Evolutionary conservation across 2,888 invertebrate genomes (phyloP).

Genomic region (Pteria penguin): DNA sequence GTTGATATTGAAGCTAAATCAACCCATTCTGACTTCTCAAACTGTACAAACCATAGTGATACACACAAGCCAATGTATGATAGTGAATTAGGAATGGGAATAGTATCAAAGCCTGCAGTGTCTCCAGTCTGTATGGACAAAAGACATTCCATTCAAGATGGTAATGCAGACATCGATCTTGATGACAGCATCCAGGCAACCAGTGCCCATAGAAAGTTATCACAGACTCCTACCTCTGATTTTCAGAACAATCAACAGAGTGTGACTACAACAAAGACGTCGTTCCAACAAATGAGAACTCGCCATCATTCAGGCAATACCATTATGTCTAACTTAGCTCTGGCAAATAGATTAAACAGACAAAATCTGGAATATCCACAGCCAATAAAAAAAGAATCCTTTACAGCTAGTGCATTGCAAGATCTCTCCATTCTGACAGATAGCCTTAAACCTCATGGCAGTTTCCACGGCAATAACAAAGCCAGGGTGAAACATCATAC

Average conservation of each 20-base stretch:
- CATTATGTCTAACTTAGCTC: background rate
- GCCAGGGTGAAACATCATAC: constrained; percentile 4
- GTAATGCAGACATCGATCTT: constrained; percentile 40
- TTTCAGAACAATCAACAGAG: background rate
- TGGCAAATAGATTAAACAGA: background rate
- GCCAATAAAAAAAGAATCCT: constrained; percentile 6
- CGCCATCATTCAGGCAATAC: constrained; percentile 16
- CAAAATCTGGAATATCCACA: background rate
- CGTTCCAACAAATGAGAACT: constrained; percentile 14
- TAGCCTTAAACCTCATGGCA: constrained; percentile 16
- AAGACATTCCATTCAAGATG: constrained; percentile 15
- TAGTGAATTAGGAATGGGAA: background rate
- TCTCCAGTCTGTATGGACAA: constrained; percentile 28
- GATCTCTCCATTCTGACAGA: constrained; percentile 35
- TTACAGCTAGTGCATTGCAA: constrained; percentile 25
- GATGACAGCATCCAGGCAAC: constrained; percentile 66
- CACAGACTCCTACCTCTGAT: background rate
- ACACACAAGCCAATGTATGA: background rate
- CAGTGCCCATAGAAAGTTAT: constrained; percentile 37
- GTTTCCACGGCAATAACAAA: background rate
- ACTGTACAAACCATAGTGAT: background rate
- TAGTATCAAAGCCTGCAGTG: constrained; percentile 16
- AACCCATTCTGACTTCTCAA: background rate
- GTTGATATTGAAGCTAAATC: constrained; percentile 2
- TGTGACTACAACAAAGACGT: background rate